Evolutionary conservation across 2,113 vertebrate genomes (phyloP), one percentile per base, ranked within the genome.

Genomic region (Vidua chalybeata): DNA sequence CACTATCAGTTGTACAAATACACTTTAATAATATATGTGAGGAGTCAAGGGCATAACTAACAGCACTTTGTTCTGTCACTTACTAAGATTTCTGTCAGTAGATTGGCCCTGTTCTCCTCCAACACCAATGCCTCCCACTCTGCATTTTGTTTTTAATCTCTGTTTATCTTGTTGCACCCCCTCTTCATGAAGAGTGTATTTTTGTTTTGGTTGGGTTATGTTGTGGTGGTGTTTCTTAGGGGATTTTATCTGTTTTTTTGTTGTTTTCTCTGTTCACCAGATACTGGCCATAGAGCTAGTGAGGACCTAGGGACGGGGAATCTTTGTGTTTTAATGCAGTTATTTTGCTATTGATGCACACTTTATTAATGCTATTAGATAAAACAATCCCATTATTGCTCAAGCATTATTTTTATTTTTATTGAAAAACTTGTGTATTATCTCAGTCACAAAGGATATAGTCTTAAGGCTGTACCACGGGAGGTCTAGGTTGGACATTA

Each of bases 141-240:
- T 54, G n/a, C 0, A 0, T 3, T 21, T 3, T 21, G 48, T 59
- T 93, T 43, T 72, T 3, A 56, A n/a, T 62, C 33, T 56, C 37
- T 2, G 0, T 62, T 87, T 37, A 35, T 84, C 8, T 52, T 56
- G 74, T 77, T 20, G 0, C 6, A 6, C 8, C 5, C 3, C 4
- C 8, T 33, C 15, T 67, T 30, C 11, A 10, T 75, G 43, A 19
- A 24, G 9, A 18, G 30, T 58, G 24, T 4, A 3, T 54, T 48
- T 62, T 18, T 59, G 35, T 31, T 46, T 11, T 21, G 3, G 8
- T 33, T 26, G 14, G 6, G 13, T 33, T 66, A 4, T 63, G 14
- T n/a, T 72, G 27, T 90, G 24, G 7, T 48, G 6, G 10, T 59
- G 19, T 4, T 17, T 37, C 72, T 37, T 64, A n/a, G 23, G 23